phyloP scores from a whole-genome alignment of 1,140 invertebrate species.

The Bacillus rossius region DNA sequence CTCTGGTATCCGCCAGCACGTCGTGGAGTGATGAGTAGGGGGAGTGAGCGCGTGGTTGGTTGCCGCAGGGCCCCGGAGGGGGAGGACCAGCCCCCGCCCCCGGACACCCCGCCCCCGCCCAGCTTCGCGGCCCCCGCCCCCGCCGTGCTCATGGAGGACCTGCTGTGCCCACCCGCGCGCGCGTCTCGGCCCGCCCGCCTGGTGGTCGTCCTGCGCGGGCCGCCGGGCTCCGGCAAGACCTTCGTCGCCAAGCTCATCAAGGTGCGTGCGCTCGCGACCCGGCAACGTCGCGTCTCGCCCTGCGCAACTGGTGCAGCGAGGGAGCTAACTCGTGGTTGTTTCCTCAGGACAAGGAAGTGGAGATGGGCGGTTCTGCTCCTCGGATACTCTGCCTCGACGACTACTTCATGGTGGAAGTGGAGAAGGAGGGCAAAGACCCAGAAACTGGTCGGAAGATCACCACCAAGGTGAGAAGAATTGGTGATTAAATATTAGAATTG shows the following conservation, averaged over 20 bases:
- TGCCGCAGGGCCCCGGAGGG: too few species aligned
- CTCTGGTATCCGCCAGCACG: too few species aligned
- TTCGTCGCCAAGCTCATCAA: constrained; percentile 83
- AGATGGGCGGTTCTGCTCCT: constrained; percentile 70
- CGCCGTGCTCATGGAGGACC: constrained; percentile 70
- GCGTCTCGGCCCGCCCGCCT: constrained; percentile 72
- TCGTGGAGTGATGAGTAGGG: too few species aligned
- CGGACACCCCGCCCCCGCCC: constrained; percentile 10
- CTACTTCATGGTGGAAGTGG: constrained; percentile 90
- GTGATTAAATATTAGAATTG: too few species aligned
- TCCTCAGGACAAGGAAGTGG: constrained; percentile 64
- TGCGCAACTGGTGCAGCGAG: too few species aligned
- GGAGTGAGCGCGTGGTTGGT: too few species aligned
- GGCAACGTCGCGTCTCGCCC: too few species aligned
- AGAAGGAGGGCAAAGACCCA: constrained; percentile 68
- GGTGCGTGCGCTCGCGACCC: too few species aligned
- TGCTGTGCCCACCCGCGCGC: constrained; percentile 68
- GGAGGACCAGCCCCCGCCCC: not conserved
- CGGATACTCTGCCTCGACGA: constrained; percentile 92
- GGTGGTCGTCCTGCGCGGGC: constrained; percentile 83
- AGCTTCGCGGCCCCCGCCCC: constrained; percentile 23
- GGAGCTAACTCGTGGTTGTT: constrained; percentile 8
- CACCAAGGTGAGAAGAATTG: constrained; percentile 45
- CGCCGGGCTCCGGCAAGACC: constrained; percentile 86
- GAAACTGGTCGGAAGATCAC: constrained; percentile 70